Evolutionary conservation across 2,113 vertebrate species (phyloP), one percentile per base, ranked within the genome.

Genomic region (Phaethon lepturus): DNA sequence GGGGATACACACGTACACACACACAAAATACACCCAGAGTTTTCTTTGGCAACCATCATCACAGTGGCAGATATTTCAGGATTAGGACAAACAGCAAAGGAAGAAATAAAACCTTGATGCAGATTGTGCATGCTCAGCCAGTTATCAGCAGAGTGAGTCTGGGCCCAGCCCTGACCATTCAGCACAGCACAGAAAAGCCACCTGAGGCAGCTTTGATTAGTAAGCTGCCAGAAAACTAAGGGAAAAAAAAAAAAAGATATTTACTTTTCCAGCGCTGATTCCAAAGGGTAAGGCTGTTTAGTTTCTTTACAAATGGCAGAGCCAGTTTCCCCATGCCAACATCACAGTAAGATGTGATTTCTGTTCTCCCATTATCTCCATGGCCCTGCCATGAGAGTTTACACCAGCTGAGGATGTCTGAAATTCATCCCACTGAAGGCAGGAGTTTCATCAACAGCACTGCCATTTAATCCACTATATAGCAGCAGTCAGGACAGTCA

Each of bases 91-190:
- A 81, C 17, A 91, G 95, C 92, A 88, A 95, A 95, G 69, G 35
- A 88, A 93, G 80, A 78, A 78, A 88, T 49, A 93, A 78, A 97
- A 90, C 67, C 64, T 49, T 76, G 62, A 94, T 62, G 42, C n/a
- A 87, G 86, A 94, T 22, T 55, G 55, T 56, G 82, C 40, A 11
- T 3, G 35, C 63, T 90, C 83, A 88, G 90, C 12, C 92, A 91
- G 55, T 62, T 63, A 69, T 9, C 42, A 76, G 74, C 60, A 93
- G 60, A 86, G 59, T 11, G 18, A 95, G 91, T 87, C 83, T 1
- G 89, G 96, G 83, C 59, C 94, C 98, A 97, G 97, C 95, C 94
- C 95, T 85, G 90, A 89, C 93, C 72, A 88, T 92, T 95, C 95
- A 95, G 83, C 47, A 78, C 44, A 76, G 69, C 7, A 2, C 40